Percentiles rank a stretch among this genome's conserved stretches.
phyloP scores from a whole-genome alignment of 2,797 vertebrate species.

The Sphenodon punctatus region DNA sequence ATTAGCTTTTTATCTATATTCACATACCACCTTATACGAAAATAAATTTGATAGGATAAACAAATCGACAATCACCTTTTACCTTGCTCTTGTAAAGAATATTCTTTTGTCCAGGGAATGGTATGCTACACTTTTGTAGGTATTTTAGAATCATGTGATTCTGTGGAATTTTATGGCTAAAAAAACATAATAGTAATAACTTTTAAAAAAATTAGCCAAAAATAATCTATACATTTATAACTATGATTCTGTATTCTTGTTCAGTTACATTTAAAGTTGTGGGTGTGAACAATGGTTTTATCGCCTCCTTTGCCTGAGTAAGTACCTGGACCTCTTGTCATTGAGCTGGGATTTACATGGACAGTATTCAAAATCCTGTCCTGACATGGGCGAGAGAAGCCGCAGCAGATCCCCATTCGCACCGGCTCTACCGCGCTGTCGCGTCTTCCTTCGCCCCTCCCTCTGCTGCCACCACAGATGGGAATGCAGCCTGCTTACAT shows the following conservation, averaged over 20 bases:
- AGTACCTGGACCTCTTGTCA: no score
- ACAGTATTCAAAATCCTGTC: no score
- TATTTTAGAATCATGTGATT: background rate
- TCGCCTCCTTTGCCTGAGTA: no score
- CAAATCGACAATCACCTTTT: background rate
- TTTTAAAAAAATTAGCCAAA: background rate
- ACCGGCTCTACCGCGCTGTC: no score
- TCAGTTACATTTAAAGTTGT: background rate
- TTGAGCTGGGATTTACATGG: no score
- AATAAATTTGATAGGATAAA: background rate
- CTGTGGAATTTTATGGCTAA: conserved; percentile 2
- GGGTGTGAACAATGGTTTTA: no score
- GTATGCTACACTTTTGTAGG: background rate
- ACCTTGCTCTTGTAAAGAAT: background rate
- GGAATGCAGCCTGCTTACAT: no score
- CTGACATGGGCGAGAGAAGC: no score
- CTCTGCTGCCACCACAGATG: no score
- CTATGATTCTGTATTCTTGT: background rate
- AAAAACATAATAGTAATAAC: background rate
- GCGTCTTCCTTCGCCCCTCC: no score
- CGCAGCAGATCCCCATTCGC: no score
- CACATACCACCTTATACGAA: background rate
- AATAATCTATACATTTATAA: background rate
- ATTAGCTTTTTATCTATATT: conserved; percentile 12
- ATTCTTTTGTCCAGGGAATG: conserved; percentile 4